A percentile compares a stretch with the other conserved stretches of the same genome.
phyloP scores from a whole-genome alignment of 2,113 vertebrate genomes.

The Phrynosoma platyrhinos region DNA sequence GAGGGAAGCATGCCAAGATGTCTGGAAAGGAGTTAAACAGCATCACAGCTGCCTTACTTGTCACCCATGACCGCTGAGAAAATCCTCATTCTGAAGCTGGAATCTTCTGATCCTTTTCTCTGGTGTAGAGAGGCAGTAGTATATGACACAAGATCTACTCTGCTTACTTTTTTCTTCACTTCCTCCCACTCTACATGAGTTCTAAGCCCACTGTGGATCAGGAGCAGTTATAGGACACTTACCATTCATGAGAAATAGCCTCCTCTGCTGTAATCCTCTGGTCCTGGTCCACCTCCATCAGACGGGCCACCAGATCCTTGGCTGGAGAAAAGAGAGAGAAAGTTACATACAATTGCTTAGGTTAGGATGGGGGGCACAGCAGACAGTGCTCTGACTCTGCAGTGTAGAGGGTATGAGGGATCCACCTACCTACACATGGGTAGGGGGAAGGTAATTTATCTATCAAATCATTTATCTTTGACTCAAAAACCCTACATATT shows the following conservation, averaged over 20 bases:
- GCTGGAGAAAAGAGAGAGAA: conserved; percentile 75
- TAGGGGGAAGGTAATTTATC: no score
- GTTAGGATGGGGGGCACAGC: not conserved
- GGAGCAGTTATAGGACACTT: not conserved
- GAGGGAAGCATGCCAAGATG: no score
- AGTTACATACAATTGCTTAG: not conserved
- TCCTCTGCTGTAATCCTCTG: conserved; percentile 96
- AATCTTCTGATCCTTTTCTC: not conserved
- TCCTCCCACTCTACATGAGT: not conserved
- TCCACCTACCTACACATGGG: not conserved
- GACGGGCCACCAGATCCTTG: conserved; percentile 91
- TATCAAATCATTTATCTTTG: not conserved
- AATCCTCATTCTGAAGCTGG: not conserved
- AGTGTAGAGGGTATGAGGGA: not conserved
- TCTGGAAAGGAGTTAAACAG: no score
- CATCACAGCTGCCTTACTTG: not conserved
- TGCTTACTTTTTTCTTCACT: not conserved
- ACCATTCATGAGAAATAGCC: conserved; percentile 97
- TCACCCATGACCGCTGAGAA: not conserved
- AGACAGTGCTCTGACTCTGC: not conserved
- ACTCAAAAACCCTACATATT: not conserved
- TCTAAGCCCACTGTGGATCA: not conserved
- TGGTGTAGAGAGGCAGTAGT: not conserved
- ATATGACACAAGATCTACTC: not conserved
- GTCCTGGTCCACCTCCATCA: conserved; percentile 98